Evolutionary conservation across 2,113 vertebrate species (phyloP).

Genomic region (Fulica atra): DNA sequence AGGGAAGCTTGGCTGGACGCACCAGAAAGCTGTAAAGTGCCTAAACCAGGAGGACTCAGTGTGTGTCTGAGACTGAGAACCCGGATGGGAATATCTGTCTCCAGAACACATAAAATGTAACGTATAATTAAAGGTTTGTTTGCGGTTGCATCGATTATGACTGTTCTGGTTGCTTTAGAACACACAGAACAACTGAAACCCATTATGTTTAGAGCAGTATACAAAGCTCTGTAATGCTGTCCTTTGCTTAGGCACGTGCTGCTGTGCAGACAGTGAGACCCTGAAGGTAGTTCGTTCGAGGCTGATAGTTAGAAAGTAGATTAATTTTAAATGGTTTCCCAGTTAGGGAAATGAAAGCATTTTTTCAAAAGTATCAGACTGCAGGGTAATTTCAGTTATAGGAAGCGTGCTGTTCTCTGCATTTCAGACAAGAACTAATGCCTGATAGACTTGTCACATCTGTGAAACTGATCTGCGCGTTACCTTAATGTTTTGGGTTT

Average conservation of each 20-base stretch:
- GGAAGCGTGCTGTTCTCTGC: neutral
- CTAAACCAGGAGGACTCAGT: neutral
- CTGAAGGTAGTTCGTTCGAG: neutral
- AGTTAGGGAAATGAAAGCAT: neutral
- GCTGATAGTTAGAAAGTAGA: neutral
- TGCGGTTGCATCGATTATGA: neutral
- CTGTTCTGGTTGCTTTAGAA: neutral
- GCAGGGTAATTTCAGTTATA: neutral
- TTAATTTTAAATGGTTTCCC: neutral
- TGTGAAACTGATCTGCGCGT: neutral
- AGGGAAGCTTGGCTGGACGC: neutral
- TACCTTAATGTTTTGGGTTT: neutral
- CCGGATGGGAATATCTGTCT: neutral
- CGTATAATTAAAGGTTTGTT: neutral
- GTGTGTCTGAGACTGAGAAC: neutral
- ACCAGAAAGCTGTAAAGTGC: fast-evolving
- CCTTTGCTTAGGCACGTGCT: neutral
- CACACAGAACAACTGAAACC: neutral
- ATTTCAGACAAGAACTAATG: neutral
- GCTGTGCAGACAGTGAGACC: neutral
- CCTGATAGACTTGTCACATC: neutral
- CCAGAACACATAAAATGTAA: neutral
- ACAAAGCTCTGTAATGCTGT: neutral
- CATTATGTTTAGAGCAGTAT: neutral
- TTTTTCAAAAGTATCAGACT: neutral